phyloP scores from a whole-genome alignment of 2,113 vertebrate species.

The Toxotes jaculatrix region DNA sequence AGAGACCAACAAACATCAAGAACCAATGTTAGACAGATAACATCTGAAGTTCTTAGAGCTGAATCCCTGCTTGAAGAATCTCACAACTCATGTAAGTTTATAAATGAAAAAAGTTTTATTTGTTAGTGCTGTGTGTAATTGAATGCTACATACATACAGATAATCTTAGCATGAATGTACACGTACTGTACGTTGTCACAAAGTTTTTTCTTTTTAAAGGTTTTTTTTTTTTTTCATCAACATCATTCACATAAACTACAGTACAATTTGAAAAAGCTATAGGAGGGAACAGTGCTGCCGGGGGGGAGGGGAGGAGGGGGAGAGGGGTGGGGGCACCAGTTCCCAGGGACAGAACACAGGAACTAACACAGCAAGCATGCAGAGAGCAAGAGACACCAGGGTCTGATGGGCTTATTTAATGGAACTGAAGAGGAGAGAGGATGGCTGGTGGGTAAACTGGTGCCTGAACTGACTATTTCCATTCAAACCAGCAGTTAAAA shows the following conservation, averaged over 20 bases:
- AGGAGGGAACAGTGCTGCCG: conserved; percentile 61
- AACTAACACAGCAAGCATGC: conserved; percentile 86
- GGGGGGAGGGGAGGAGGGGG: neutral
- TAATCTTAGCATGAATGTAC: conserved; percentile 82
- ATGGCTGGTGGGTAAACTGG: neutral
- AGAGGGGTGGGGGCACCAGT: conserved; percentile 45
- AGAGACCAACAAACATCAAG: neutral
- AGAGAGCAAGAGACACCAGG: conserved; percentile 69
- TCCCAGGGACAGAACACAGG: conserved; percentile 78
- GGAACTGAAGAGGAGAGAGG: neutral
- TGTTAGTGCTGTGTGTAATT: conserved; percentile 86
- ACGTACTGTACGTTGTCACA: conserved; percentile 80
- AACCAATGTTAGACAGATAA: neutral
- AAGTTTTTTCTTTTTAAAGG: conserved; percentile 62
- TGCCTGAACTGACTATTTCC: neutral
- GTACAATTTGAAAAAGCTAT: conserved; percentile 79
- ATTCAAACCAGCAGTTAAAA: neutral
- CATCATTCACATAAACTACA: conserved; percentile 81
- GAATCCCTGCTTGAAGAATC: neutral
- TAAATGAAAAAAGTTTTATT: conserved; percentile 86
- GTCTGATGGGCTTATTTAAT: conserved; percentile 37
- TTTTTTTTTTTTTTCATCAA: conserved; percentile 65
- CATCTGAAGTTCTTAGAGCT: neutral
- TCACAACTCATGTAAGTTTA: conserved; percentile 29
- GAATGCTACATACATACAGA: conserved; percentile 87